phyloP scores from a whole-genome alignment of 2,797 vertebrate species.

The Bovichtus variegatus region DNA sequence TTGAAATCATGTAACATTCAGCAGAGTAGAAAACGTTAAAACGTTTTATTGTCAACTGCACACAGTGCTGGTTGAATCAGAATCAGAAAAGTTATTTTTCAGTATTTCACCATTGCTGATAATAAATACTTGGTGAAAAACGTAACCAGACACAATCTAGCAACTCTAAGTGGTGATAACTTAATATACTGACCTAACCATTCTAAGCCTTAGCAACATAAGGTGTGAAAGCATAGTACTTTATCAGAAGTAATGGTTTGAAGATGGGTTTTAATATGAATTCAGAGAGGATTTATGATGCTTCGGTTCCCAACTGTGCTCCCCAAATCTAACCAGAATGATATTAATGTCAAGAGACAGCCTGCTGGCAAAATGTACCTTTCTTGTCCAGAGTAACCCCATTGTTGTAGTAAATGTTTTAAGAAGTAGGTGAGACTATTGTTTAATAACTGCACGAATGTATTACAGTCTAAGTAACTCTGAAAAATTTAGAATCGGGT shows the following conservation, averaged over 20 bases:
- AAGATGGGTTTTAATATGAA: neutral
- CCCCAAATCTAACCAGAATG: neutral
- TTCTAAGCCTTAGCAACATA: neutral
- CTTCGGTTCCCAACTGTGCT: neutral
- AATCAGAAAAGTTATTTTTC: neutral
- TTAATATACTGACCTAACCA: neutral
- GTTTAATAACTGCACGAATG: neutral
- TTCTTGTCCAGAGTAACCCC: slow-evolving; percentile 8
- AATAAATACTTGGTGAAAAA: neutral
- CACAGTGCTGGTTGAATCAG: neutral
- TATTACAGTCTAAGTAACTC: neutral
- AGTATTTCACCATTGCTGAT: neutral
- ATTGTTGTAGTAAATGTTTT: neutral
- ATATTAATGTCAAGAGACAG: neutral
- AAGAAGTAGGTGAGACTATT: neutral
- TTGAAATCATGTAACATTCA: neutral
- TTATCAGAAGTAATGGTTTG: neutral
- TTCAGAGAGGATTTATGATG: neutral
- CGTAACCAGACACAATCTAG: neutral
- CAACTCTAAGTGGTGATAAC: neutral
- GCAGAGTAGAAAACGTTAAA: neutral
- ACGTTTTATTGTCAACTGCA: neutral
- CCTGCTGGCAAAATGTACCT: neutral
- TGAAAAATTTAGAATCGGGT: neutral
- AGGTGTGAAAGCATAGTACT: neutral